These are phyloP conservation scores for Tiliqua scincoides DNA, from an alignment of 2,113 vertebrate genomes.

Conservation along the genomic window DNA sequence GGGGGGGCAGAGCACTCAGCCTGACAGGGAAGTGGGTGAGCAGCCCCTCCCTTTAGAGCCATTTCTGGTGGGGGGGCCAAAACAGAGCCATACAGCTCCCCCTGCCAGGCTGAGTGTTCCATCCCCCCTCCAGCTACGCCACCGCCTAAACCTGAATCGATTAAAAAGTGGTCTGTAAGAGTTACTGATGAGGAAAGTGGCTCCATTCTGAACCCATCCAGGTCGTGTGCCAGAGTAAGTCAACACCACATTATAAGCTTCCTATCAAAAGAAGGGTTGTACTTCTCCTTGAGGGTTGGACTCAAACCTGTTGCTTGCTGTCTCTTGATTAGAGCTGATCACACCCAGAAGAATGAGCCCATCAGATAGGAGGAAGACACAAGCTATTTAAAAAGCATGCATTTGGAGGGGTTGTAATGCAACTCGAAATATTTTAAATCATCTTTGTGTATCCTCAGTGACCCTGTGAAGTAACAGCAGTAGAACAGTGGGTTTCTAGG, in stretches of 20 bases:
- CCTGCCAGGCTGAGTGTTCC: too few relatives aligned
- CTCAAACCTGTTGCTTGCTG: neutral
- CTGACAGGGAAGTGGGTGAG: too few relatives aligned
- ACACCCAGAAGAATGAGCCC: neutral
- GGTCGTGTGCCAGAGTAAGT: neutral
- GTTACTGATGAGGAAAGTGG: neutral
- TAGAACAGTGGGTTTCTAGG: neutral
- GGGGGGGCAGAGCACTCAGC: too few relatives aligned
- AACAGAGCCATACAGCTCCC: too few relatives aligned
- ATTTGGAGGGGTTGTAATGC: too few relatives aligned
- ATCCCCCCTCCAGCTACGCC: too few relatives aligned
- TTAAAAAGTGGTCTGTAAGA: too few relatives aligned
- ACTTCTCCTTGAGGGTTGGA: neutral
- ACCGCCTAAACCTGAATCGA: too few relatives aligned
- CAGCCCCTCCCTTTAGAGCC: too few relatives aligned
- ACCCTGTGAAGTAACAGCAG: neutral
- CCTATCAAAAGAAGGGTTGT: neutral
- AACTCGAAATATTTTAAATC: neutral
- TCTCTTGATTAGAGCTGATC: neutral
- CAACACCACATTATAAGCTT: neutral
- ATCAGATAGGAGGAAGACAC: too few relatives aligned
- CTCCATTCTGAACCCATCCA: neutral
- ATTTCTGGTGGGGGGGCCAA: too few relatives aligned
- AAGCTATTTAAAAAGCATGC: too few relatives aligned
- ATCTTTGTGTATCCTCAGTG: neutral